Evolutionary conservation across 1,140 invertebrate genomes (phyloP), one percentile per base, ranked within the genome.

Genomic region (Ylistrum balloti): DNA sequence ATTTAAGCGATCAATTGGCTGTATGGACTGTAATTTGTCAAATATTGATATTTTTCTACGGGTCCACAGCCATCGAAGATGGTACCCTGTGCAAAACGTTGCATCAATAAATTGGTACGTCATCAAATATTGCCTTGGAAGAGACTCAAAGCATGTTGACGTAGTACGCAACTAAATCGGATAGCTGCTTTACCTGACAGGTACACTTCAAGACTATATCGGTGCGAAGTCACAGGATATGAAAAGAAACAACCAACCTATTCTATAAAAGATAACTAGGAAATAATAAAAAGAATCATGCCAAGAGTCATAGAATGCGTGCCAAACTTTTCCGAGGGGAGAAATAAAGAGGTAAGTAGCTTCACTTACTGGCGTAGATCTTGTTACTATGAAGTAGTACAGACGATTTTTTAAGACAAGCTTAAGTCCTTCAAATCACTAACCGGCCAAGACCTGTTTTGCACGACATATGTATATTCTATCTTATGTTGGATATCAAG

Each of bases 291-390:
- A n/a, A n/a, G 85, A 88, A 93, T 45, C 41, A 96, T 96, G 96
- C 94, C 95, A 48, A 94, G 94, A 88, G 95, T 96, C 33, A 93
- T 96, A 15, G 95, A 96, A 92, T 97, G 97, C 93, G 97, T 97
- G 33, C 97, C 97, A 56, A 97, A 97, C 94, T 97, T 97, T 94
- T 97, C 97, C 0, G 97, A 97, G 92, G 97, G 97, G 20, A 95
- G 95, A 90, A 95, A 96, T 89, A 96, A 96, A 94, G 95, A 97
- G 96, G 97, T 97, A 93, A 93, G 48, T 34, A 1, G 2, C n/a
- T 1, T 9, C 56, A 74, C 3, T n/a, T 1, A n/a, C n/a, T 74
- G 45, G 22, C 5, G 41, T 17, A 45, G 41, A 17, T 45, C 56
- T 74, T 28, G 56, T 74, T 74, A 74, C 56, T n/a, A 74, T 74